phyloP scores from a whole-genome alignment of 1,140 invertebrate species.

The Zelostemma sp. region DNA sequence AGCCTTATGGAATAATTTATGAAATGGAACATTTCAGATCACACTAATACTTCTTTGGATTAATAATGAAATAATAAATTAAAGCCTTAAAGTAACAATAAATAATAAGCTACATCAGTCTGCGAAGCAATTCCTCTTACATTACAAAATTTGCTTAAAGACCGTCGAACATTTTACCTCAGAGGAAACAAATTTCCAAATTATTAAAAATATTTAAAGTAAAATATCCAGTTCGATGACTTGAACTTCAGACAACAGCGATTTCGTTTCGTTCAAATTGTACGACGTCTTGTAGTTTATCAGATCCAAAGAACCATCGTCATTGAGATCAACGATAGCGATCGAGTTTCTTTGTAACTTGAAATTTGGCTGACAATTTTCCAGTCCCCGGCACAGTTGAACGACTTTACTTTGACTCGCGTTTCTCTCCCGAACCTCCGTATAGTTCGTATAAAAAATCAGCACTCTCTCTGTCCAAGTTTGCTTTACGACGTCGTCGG shows the following conservation, averaged over 20 bases:
- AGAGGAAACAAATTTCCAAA: too few species aligned
- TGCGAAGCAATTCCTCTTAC: too few species aligned
- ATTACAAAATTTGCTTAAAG: too few species aligned
- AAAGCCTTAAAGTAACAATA: too few species aligned
- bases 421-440: conserved; percentile 79
- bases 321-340: conserved; percentile 78
- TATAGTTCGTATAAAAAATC: conserved; percentile 80
- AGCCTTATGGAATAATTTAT: too few species aligned
- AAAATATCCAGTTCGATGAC: conserved; percentile 60
- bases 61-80: too few species aligned
- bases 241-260: conserved; percentile 60
- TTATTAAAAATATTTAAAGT: conserved; percentile 23
- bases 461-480: conserved; percentile 79
- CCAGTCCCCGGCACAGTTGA: conserved; percentile 74
- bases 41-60: too few species aligned
- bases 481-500: conserved; percentile 61
- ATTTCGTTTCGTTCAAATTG: conserved; percentile 39
- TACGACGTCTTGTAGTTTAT: conserved; percentile 75
- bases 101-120: too few species aligned
- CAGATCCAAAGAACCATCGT: conserved; percentile 79
- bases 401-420: conserved; percentile 79
- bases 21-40: too few species aligned
- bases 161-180: too few species aligned
- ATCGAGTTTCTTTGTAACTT: conserved; percentile 78
- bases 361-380: conserved; percentile 81